These are phyloP conservation scores for Calidris pygmaea DNA, from an alignment of 2,113 vertebrate genomes.

Conservation along the genomic window DNA sequence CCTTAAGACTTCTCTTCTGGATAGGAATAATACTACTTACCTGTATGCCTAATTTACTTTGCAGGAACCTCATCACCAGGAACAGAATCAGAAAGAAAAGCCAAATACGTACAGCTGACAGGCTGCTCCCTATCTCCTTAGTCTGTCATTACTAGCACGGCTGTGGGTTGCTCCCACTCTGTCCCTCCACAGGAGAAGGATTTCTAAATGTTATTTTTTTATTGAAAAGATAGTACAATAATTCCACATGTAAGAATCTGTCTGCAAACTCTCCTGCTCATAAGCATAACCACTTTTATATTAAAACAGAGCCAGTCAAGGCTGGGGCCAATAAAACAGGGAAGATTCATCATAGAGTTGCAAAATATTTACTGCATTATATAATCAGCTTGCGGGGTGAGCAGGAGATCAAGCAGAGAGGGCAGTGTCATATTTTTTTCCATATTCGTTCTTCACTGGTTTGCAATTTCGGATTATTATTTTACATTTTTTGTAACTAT, in stretches of 20 bases:
- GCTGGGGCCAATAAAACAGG: not conserved
- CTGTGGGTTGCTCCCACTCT: not conserved
- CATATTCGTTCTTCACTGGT: not conserved
- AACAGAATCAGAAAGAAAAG: not conserved
- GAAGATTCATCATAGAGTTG: not conserved
- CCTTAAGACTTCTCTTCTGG: not conserved
- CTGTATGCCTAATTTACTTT: not conserved
- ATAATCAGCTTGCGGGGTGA: not conserved
- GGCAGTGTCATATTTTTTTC: fast-evolving
- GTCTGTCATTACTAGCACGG: fast-evolving
- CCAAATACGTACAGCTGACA: not conserved
- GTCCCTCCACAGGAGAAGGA: not conserved
- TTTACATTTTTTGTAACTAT: not conserved
- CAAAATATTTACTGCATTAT: not conserved
- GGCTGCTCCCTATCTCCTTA: not conserved
- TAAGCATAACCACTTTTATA: not conserved
- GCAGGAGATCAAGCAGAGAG: not conserved
- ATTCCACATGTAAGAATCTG: not conserved
- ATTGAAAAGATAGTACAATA: not conserved
- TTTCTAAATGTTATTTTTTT: not conserved
- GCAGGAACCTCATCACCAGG: not conserved
- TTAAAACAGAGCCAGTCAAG: not conserved
- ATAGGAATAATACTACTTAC: not conserved
- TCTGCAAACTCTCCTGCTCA: not conserved
- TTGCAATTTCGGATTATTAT: not conserved